Evolutionary conservation across 2,797 vertebrate species (phyloP).

Genomic region (Hydrolagus colliei): DNA sequence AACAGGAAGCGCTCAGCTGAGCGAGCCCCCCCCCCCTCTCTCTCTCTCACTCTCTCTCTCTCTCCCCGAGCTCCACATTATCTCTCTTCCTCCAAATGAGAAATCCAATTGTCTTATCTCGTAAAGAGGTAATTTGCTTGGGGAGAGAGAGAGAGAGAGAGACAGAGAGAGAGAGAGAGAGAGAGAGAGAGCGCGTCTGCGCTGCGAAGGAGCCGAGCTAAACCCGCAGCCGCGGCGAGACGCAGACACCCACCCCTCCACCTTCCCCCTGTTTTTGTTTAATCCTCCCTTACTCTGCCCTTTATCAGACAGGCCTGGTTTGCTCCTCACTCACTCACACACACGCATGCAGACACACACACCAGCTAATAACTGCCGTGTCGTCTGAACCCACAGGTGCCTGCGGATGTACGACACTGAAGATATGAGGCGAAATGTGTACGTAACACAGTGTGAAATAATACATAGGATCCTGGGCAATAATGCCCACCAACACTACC

Average conservation of each 20-base stretch:
- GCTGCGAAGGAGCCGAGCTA: too few relatives aligned
- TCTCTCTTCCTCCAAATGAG: background rate
- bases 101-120: slow-evolving; percentile 9
- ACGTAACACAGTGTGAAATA: background rate
- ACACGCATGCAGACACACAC: background rate
- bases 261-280: background rate
- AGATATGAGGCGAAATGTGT: background rate
- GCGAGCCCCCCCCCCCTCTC: background rate
- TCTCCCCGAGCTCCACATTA: background rate
- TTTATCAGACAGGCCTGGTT: slow-evolving; percentile 2
- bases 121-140: slow-evolving; percentile 22
- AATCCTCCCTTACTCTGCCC: background rate
- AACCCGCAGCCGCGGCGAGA: too few relatives aligned
- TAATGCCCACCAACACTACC: too few relatives aligned
- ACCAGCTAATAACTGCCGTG: too few relatives aligned
- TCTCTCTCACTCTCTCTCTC: background rate
- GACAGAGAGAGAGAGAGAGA: too few relatives aligned
- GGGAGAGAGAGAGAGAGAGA: too few relatives aligned
- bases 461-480: too few relatives aligned
- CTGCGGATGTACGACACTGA: background rate
- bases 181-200: too few relatives aligned
- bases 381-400: background rate
- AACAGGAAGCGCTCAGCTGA: background rate
- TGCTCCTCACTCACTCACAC: too few relatives aligned
- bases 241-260: too few relatives aligned